Base-by-base conservation (phyloP, 2,113 vertebrate genomes). In the Cichladusa arquata region DNA sequence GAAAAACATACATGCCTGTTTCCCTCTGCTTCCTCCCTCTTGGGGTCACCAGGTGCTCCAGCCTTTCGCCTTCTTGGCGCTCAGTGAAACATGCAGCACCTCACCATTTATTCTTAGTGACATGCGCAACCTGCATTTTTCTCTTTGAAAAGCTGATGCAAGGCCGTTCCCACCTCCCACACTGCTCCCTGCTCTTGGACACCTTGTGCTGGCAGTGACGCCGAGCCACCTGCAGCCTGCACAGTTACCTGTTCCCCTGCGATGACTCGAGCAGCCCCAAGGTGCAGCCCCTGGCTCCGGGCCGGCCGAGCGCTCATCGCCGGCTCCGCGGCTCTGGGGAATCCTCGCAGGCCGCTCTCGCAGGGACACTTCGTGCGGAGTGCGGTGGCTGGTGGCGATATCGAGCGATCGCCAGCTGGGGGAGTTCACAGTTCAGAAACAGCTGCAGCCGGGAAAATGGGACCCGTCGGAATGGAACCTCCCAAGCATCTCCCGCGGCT, bases 381-480 rank as follows among this genome's bases (percentile, higher is more conserved):
- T 1, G 56, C 23, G 29, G 51, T 8, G 81, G 31, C 34, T 54
- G 64, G 0, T 4, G 83, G 95, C 29, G 87, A 47, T 95, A 48
- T 71, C 95, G 28, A 53, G 2, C 8, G 0, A 6, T 50, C 25
- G 1, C 96, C 96, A 94, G 92, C 77, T 45, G 96, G 89, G 95
- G 96, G 96, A 88, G 96, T 72, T 38, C 95, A 40, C 81, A 85
- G 94, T 62, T 89, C 82, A 96, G 70, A 7, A 94, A 96, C 76
- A 29, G 11, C 34, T 50, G 3, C 50, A 2, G 67, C 42, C n/a
- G 13, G 1, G 6, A 9, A 22, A 60, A 8, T 0, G 9, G 31
- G 33, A 44, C 29, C 56, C 7, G 38, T 0, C 3, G 40, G 4
- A 6, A 25, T 6, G 6, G 31, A 40, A 1, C 1, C 29, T 53